phyloP scores from a whole-genome alignment of 2,888 invertebrate species.

The Taphrorychus bicolor region DNA sequence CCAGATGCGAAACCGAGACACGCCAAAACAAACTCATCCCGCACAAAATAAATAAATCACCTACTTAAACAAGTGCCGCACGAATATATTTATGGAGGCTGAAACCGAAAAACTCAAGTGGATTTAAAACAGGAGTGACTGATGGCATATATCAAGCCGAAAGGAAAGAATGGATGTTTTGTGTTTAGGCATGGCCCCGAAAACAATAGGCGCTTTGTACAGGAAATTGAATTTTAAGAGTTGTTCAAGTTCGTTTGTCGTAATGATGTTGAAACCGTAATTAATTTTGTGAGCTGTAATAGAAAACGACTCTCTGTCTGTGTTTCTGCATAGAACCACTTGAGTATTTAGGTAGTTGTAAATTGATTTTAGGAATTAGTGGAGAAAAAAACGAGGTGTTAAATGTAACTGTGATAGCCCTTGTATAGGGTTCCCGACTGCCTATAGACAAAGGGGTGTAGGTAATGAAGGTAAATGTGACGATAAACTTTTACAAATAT shows the following conservation, averaged over 20 bases:
- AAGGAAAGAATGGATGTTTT: constrained; percentile 26
- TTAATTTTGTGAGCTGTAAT: constrained; percentile 19
- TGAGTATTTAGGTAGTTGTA: background rate
- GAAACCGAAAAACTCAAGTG: constrained; percentile 14
- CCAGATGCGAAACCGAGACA: background rate
- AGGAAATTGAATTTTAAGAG: constrained; percentile 20
- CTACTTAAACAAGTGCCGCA: constrained; percentile 4
- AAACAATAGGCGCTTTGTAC: constrained; percentile 27
- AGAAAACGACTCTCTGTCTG: constrained; percentile 11
- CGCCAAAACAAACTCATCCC: background rate
- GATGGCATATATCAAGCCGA: constrained; percentile 26
- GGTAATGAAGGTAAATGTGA: too few relatives aligned
- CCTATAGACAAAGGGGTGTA: too few relatives aligned
- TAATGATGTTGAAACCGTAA: constrained; percentile 25
- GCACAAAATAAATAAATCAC: background rate
- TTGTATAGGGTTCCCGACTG: too few relatives aligned
- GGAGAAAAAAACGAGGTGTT: too few relatives aligned
- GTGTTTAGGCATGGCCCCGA: constrained; percentile 12
- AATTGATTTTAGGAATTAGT: background rate
- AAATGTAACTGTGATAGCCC: too few relatives aligned
- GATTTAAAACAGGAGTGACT: constrained; percentile 19
- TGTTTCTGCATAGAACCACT: background rate
- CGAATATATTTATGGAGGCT: constrained; percentile 8
- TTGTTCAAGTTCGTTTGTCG: constrained; percentile 16
- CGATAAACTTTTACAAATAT: too few relatives aligned